Conservation (phyloP, 1,140 invertebrate species). For the Amyelois transitella region DNA sequence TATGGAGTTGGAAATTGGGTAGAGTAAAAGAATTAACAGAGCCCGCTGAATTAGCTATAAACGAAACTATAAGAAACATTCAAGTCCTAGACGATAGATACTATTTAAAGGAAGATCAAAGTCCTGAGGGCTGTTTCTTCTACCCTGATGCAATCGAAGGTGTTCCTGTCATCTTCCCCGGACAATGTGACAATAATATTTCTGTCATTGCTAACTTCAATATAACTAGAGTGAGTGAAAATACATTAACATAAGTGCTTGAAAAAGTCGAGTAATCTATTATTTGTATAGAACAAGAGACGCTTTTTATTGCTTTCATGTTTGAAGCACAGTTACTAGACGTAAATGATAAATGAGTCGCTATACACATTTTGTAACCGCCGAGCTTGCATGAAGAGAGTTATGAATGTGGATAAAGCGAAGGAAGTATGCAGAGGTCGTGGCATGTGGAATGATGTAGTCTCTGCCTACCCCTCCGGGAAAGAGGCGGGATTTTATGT, state of each 20-base stretch:
- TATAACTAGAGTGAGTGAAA: conserved; percentile 24
- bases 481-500: too few relatives aligned
- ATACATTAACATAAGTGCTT: neutral
- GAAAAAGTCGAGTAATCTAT: too few relatives aligned
- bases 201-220: conserved; percentile 37
- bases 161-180: conserved; percentile 42
- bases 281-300: too few relatives aligned
- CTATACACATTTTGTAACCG: too few relatives aligned
- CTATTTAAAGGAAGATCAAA: conserved; percentile 31
- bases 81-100: conserved; percentile 39
- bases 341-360: too few relatives aligned
- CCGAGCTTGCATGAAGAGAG: too few relatives aligned
- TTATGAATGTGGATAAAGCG: too few relatives aligned
- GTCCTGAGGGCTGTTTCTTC: conserved; percentile 45
- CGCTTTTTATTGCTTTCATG: too few relatives aligned
- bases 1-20: conserved; percentile 19
- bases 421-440: too few relatives aligned
- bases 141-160: conserved; percentile 41
- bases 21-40: conserved; percentile 19
- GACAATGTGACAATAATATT: conserved; percentile 43
- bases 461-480: too few relatives aligned
- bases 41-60: conserved; percentile 26
- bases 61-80: conserved; percentile 23
- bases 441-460: too few relatives aligned
- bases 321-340: too few relatives aligned